These are phyloP conservation scores for Drosophila varians DNA, from an alignment of 1,140 invertebrate species.

Conservation along the genomic window DNA sequence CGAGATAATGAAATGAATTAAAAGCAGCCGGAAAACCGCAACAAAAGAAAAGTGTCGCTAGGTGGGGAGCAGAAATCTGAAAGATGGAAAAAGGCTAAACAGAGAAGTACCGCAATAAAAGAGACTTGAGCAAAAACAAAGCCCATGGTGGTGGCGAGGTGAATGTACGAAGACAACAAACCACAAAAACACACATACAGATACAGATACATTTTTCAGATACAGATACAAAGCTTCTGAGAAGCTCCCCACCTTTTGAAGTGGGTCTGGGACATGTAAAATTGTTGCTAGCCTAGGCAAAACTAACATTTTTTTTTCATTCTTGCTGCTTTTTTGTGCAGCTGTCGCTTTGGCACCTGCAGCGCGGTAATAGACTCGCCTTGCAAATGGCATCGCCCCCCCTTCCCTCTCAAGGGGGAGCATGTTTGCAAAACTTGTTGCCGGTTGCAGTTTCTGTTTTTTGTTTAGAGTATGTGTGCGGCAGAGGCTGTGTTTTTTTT, in stretches of 20 bases:
- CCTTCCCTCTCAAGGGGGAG: not conserved
- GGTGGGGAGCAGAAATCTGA: constrained; percentile 9
- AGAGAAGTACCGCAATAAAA: constrained; percentile 64
- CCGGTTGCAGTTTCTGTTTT: constrained; percentile 44
- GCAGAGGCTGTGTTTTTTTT: constrained; percentile 5
- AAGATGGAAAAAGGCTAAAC: constrained; percentile 18
- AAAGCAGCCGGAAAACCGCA: constrained; percentile 68
- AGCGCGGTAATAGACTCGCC: constrained; percentile 30
- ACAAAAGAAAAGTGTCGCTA: constrained; percentile 66
- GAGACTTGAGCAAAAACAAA: constrained; percentile 20
- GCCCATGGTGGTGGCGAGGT: constrained; percentile 48
- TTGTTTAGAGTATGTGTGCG: constrained; percentile 19
- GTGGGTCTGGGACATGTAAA: constrained; percentile 58
- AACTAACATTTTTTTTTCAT: constrained; percentile 25
- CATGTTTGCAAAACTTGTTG: constrained; percentile 44
- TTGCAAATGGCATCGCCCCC: not conserved
- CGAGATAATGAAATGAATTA: constrained; percentile 30
- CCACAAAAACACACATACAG: constrained; percentile 5
- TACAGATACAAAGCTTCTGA: not conserved
- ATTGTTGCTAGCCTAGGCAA: constrained; percentile 57
- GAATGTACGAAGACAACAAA: constrained; percentile 60
- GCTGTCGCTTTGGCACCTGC: constrained; percentile 54
- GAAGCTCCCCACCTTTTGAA: constrained; percentile 18
- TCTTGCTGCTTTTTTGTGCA: constrained; percentile 28
- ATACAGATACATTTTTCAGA: constrained; percentile 11